These are phyloP conservation scores for human DNA, from an alignment of 2,113 vertebrate genomes.

Conservation along the genomic window GRCh38 chr6:134565001-134565500, in stretches of 20 bases:
- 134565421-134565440: neutral
- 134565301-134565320: neutral
- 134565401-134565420: neutral
- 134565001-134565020: slow-evolving; percentile 42
- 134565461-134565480: neutral
- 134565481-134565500: neutral
- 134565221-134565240: slow-evolving; percentile 12
- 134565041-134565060: neutral
- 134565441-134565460: neutral
- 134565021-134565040: slow-evolving; percentile 11
- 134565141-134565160: neutral
- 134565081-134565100: neutral
- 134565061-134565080: neutral
- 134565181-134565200: neutral
- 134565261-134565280: neutral
- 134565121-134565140: neutral
- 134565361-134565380: neutral
- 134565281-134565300: neutral
- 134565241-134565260: neutral
- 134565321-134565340: neutral
- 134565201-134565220: neutral
- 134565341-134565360: neutral
- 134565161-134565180: neutral
- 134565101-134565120: neutral
- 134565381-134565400: neutral